Conservation (phyloP, 2,888 invertebrate species). For the Cepaea hortensis region DNA sequence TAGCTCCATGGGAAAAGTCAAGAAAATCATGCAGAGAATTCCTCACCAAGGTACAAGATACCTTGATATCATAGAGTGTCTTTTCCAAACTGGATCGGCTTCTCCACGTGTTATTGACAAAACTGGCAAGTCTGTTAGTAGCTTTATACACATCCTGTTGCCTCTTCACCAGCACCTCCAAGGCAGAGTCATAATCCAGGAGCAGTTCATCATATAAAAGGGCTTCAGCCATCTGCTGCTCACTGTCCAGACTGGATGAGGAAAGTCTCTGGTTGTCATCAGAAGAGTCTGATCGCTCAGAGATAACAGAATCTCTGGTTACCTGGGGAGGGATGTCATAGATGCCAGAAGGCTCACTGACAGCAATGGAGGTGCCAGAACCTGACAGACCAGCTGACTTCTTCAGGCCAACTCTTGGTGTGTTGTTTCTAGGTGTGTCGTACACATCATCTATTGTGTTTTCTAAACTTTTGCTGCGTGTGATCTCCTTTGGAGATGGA, state of each 20-base stretch:
- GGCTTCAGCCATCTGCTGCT: constrained; percentile 58
- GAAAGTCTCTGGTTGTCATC: constrained; percentile 66
- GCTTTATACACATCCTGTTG: constrained; percentile 89
- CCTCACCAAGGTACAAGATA: constrained; percentile 86
- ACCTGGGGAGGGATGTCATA: constrained; percentile 78
- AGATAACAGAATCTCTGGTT: constrained; percentile 73
- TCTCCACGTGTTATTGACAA: constrained; percentile 85
- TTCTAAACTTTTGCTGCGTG: constrained; percentile 58
- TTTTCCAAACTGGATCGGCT: constrained; percentile 86
- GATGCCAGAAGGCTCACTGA: constrained; percentile 58
- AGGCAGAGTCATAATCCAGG: constrained; percentile 85
- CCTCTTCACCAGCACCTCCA: constrained; percentile 85
- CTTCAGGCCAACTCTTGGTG: constrained; percentile 57
- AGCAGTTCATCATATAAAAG: constrained; percentile 79
- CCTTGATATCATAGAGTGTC: constrained; percentile 88
- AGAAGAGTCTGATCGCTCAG: constrained; percentile 66
- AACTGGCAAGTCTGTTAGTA: constrained; percentile 78
- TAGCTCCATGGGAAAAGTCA: constrained; percentile 90
- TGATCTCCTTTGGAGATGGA: constrained; percentile 40
- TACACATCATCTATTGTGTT: constrained; percentile 73
- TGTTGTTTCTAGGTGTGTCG: constrained; percentile 73
- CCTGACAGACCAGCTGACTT: constrained; percentile 11
- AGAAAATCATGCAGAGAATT: constrained; percentile 90
- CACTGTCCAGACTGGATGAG: constrained; percentile 65
- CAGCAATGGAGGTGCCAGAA: constrained; percentile 46